Base-by-base conservation (phyloP, 2,113 vertebrate genomes). In the Tylochromis polylepis region DNA sequence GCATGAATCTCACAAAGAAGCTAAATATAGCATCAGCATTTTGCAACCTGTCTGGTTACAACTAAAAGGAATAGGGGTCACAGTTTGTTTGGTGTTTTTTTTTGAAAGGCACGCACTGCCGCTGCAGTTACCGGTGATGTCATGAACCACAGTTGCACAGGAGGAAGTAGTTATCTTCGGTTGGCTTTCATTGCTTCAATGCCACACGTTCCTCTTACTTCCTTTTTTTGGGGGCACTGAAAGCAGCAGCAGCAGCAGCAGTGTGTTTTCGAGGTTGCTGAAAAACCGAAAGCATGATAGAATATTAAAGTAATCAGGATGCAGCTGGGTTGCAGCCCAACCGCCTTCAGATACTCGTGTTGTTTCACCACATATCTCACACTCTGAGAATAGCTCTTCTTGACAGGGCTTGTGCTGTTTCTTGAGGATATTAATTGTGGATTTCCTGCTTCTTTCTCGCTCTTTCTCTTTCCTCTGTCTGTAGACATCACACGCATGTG, bases 11-110 rank as follows among this genome's bases (percentile, higher is more conserved):
- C 43, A 87, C 34, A 79, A n/a, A 43, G 4, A 36, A 49, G 89
- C 70, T 89, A 92, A 92, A 94, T 83, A 91, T 95, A 91, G 92
- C 8, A 5, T 5, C 31, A 8, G 75, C 22, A 79, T 93, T 91
- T 87, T 75, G 78, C 58, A 91, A 87, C 81, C 49, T 65, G 81
- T 84, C 77, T 84, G 53, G 36, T 58, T 41, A 15, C 46, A 59
- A 43, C 29, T 62, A 4, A 80, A 18, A 57, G 4, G 60, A 79
- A 70, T 22, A 24, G 5, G 24, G 81, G 70, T 84, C 86, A 20
- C 51, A 16, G 81, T 89, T 79, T 84, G 83, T 79, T 53, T 79
- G 36, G n/a, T n/a, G 79, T 88, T 65, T 91, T 75, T 83, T 85
- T 79, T 53, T 79, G 49, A 81, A 77, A 72, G 51, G 18, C 34